These are phyloP conservation scores for Noctuana brunneofusca DNA, from an alignment of 2,888 invertebrate genomes.

Conservation along the genomic window DNA sequence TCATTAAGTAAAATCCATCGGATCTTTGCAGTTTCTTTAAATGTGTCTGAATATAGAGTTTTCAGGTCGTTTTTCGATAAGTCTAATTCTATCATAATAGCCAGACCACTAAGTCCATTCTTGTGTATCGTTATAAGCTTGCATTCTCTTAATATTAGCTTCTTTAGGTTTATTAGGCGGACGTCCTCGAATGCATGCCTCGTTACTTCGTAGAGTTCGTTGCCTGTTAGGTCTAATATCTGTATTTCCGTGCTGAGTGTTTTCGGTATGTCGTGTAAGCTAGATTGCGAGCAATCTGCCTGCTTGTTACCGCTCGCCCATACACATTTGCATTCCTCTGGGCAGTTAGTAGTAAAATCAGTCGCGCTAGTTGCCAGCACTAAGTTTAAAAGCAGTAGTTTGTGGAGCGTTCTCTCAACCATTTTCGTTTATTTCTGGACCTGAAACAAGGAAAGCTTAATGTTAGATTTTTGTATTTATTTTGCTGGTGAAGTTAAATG, in stretches of 20 bases:
- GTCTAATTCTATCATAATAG: constrained; percentile 91
- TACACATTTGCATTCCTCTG: constrained; percentile 89
- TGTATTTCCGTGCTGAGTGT: constrained; percentile 88
- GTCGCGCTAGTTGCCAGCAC: constrained; percentile 58
- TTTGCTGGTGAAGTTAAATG: neutral
- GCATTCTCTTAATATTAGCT: constrained; percentile 89
- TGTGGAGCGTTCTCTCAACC: constrained; percentile 55
- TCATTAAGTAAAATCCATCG: constrained; percentile 88
- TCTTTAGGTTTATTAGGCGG: constrained; percentile 90
- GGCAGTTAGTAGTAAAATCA: constrained; percentile 84
- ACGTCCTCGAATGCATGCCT: constrained; percentile 87
- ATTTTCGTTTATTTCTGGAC: constrained; percentile 53
- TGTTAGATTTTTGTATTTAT: constrained; percentile 22
- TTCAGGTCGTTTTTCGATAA: constrained; percentile 88
- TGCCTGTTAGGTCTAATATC: constrained; percentile 88
- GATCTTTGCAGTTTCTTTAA: constrained; percentile 87
- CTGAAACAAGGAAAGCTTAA: constrained; percentile 63
- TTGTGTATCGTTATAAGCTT: constrained; percentile 87
- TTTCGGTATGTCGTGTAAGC: constrained; percentile 87
- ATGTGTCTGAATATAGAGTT: constrained; percentile 86
- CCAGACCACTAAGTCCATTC: constrained; percentile 89
- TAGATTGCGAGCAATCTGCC: constrained; percentile 88
- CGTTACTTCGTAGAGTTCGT: constrained; percentile 85
- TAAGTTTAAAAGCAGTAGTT: constrained; percentile 53
- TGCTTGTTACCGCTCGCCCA: constrained; percentile 93